Base-by-base conservation (phyloP, 2,888 invertebrate species). In the Incurvaria masculella region DNA sequence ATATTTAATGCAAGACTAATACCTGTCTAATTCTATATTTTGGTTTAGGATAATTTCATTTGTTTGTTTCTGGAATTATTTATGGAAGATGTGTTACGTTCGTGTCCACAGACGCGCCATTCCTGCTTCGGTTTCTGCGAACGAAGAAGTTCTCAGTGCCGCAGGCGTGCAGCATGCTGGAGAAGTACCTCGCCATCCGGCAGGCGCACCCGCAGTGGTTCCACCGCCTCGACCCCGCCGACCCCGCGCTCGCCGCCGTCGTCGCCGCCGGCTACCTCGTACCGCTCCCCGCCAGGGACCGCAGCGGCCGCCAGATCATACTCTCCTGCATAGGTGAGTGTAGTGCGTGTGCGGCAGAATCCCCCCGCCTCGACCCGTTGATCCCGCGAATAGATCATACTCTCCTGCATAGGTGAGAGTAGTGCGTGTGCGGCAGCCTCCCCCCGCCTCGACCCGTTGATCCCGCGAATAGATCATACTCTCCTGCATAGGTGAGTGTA, bases 121-220 rank as follows among this genome's bases (percentile, higher is more conserved):
- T 95, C 63, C 79, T 94, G 16, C 76, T 94, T 40, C 82, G 94
- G 42, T 94, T 94, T 60, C 81, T 94, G 14, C 82, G 94, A 38
- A 91, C 91, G 41, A 91, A 92, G 69, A 94, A 94, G 65, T 94
- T 90, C 71, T 90, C 90, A 27, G 84, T 94, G 18, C 89, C 90
- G 0, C 84, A 89, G 64, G 88, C 94, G 0, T 91, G 93, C 59
- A 89, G 91, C 53, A 89, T 94, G 86, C 69, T 95, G 55, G 93
- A 94, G 65, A 84, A 90, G 44, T 95, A 94, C 67, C 75, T 95
- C 48, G 89, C 88, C 23, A 89, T 94, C 55, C 80, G 94, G 5
- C 90, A 92, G 65, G 78, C 92, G 59, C 89, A 91, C 61, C 91
- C 94, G 0, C 83, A 88, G 45, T 94, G 94, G 93, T 95, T 94